Evolutionary conservation across 2,113 vertebrate species (phyloP), one percentile per base, ranked within the genome.

Genomic region (Lophotis ruficrista): DNA sequence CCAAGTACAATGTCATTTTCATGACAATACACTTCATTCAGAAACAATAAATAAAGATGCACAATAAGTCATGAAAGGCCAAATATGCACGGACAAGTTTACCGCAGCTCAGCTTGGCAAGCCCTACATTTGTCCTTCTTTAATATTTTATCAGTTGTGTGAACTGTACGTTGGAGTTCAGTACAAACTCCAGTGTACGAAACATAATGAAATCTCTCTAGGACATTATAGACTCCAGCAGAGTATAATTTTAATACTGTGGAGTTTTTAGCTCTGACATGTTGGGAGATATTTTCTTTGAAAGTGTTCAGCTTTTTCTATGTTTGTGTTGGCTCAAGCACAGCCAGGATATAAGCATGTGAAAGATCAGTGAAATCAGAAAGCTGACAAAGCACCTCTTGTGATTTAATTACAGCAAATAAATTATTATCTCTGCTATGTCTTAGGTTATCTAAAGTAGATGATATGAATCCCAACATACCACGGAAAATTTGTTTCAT

Each of bases 1-100:
- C 96, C 89, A 95, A 98, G 94, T 97, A 97, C 96, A 97, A 96
- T 97, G 97, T 97, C 96, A 97, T 97, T 96, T 96, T 96, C 95
- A 57, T 97, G 97, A 97, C 98, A 97, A 96, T 96, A 96, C 86
- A 85, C 90, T 89, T 93, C 3, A 6, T 95, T 95, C 43, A 87
- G 83, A 96, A 97, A 94, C 87, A 97, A 96, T 91, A 96, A 97
- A 95, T 96, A 96, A 94, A 90, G 80, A 94, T 86, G 86, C 90
- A 87, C 57, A 37, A 61, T 96, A 94, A 94, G 93, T 96, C 95
- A 94, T 60, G 86, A 96, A 97, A 97, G 97, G 97, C 97, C 96
- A 98, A 96, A 95, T 88, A 93, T 88, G 72, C 93, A 95, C 1
- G 81, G 91, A 95, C 95, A 94, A 94, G 82, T 96, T 89, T 96